These are phyloP conservation scores for Trichogramma dendrolimi DNA, from an alignment of 2,888 invertebrate genomes.

Conservation along the genomic window DNA sequence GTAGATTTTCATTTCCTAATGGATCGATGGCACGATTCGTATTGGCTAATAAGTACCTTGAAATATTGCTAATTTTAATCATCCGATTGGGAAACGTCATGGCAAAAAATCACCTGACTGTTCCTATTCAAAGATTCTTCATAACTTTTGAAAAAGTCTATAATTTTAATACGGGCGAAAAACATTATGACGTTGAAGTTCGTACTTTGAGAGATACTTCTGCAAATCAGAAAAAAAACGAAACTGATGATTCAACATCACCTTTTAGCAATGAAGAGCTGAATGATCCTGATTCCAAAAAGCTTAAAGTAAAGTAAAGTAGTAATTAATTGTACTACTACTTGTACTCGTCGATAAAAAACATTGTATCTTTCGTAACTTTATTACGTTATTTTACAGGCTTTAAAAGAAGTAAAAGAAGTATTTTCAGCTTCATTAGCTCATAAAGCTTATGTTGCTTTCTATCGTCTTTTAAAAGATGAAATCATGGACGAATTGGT, in stretches of 20 bases:
- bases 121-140: constrained; percentile 70
- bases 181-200: constrained; percentile 20
- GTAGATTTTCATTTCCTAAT: constrained; percentile 75
- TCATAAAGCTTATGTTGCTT: constrained; percentile 73
- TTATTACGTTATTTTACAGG: constrained; percentile 50
- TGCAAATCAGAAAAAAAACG: not conserved
- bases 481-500: constrained; percentile 68
- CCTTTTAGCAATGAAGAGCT: constrained; percentile 52
- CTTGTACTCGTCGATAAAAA: constrained; percentile 10
- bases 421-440: constrained; percentile 85
- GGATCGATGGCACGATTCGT: constrained; percentile 72
- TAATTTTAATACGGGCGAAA: constrained; percentile 39
- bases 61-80: constrained; percentile 76
- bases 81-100: constrained; percentile 73
- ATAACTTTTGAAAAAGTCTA: constrained; percentile 75
- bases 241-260: constrained; percentile 57
- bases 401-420: constrained; percentile 72
- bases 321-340: not conserved
- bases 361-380: not conserved
- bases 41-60: constrained; percentile 76
- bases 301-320: constrained; percentile 39
- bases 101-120: constrained; percentile 69
- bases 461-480: constrained; percentile 70
- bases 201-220: constrained; percentile 27
- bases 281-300: constrained; percentile 41